Percentiles rank a stretch among this genome's conserved stretches.
Evolutionary conservation across 2,888 invertebrate genomes (phyloP).

Genomic region (Caenorhabditis afra): DNA sequence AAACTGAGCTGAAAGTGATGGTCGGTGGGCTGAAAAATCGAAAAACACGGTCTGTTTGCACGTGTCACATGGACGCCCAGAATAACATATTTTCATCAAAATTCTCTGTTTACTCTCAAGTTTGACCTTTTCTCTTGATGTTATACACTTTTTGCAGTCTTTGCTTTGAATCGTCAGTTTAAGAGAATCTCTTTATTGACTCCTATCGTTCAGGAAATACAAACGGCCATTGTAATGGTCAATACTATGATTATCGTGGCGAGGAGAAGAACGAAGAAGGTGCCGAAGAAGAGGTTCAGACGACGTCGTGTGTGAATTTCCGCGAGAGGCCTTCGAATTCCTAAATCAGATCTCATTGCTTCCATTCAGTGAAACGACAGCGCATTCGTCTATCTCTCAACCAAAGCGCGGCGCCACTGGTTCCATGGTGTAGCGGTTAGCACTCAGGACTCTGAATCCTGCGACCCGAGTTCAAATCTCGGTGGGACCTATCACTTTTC

Average conservation of each 20-base stretch:
- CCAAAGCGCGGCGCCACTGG: too few species aligned
- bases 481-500: slow-evolving; percentile 51
- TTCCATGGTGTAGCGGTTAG: slow-evolving; percentile 58
- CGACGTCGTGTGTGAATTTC: slow-evolving; percentile 15
- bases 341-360: slow-evolving; percentile 5
- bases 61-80: slow-evolving; percentile 20
- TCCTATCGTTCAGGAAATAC: slow-evolving; percentile 5
- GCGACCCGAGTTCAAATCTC: slow-evolving; percentile 70
- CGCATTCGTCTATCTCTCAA: too few species aligned
- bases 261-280: slow-evolving; percentile 33
- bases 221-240: slow-evolving; percentile 32
- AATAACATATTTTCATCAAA: slow-evolving; percentile 46
- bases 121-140: slow-evolving; percentile 14
- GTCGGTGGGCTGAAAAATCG: slow-evolving; percentile 13
- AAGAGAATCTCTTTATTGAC: not conserved
- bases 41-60: slow-evolving; percentile 12
- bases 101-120: slow-evolving; percentile 29
- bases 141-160: not conserved
- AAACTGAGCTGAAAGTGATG: slow-evolving; percentile 15
- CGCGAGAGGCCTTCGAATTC: slow-evolving; percentile 1
- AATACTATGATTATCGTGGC: slow-evolving; percentile 33
- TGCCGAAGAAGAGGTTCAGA: slow-evolving; percentile 27
- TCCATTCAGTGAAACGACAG: not conserved
- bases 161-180: too few species aligned
- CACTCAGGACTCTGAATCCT: slow-evolving; percentile 70